phyloP scores from a whole-genome alignment of 2,888 invertebrate species.

The Pilophorus perplexus region DNA sequence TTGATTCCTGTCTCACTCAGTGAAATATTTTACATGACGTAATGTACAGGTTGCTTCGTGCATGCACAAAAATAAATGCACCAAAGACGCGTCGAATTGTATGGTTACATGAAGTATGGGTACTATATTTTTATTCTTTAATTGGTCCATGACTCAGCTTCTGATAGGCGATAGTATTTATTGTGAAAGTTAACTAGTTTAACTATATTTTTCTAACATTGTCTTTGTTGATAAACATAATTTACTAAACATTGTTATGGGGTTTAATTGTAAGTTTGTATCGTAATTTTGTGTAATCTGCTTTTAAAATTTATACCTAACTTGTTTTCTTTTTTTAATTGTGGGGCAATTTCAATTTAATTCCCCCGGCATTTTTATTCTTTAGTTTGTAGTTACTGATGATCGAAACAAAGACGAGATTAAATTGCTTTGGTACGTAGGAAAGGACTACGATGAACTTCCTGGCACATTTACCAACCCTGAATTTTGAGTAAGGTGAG shows the following conservation, averaged over 20 bases:
- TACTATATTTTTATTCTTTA: slow-evolving; percentile 36
- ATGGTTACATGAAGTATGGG: slow-evolving; percentile 30
- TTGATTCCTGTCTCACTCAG: not conserved
- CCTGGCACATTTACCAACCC: too few relatives aligned
- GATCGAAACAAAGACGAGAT: too few relatives aligned
- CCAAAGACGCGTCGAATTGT: slow-evolving; percentile 29
- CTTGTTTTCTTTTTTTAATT: too few relatives aligned
- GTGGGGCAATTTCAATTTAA: too few relatives aligned
- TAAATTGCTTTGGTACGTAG: too few relatives aligned
- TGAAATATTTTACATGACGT: slow-evolving; percentile 5
- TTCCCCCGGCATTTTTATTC: slow-evolving; percentile 16
- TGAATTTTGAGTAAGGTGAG: too few relatives aligned
- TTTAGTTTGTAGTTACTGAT: too few relatives aligned
- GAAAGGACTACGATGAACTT: too few relatives aligned
- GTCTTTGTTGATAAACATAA: slow-evolving; percentile 28
- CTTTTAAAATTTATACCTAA: too few relatives aligned
- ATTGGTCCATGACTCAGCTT: slow-evolving; percentile 38
- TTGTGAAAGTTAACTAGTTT: slow-evolving; percentile 38
- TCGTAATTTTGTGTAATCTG: slow-evolving; percentile 1
- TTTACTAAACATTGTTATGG: slow-evolving; percentile 21
- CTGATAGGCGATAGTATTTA: slow-evolving; percentile 38
- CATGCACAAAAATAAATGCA: slow-evolving; percentile 32
- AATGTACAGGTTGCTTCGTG: slow-evolving; percentile 8
- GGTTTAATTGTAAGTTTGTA: slow-evolving; percentile 28
- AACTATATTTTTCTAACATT: slow-evolving; percentile 39